These are phyloP conservation scores for Sardina pilchardus DNA, from an alignment of 2,113 vertebrate species.

Conservation along the genomic window DNA sequence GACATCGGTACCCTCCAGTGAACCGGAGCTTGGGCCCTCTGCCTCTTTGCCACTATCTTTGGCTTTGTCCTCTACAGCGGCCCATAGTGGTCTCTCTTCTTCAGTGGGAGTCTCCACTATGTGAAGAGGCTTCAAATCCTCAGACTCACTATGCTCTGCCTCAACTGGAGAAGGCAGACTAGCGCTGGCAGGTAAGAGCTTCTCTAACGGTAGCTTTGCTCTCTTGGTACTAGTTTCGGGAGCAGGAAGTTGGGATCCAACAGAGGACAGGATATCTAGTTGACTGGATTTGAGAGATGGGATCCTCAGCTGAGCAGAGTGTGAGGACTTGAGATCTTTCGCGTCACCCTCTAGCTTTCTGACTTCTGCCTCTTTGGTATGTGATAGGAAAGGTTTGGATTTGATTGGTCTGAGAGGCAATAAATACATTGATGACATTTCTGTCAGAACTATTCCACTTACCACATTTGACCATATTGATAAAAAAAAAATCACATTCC, in stretches of 20 bases:
- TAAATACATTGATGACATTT: slow-evolving; percentile 9
- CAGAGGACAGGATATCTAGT: background rate
- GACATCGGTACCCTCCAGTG: background rate
- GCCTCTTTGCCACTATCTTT: background rate
- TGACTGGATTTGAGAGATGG: background rate
- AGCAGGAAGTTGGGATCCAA: background rate
- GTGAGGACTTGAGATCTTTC: background rate
- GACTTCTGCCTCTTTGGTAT: slow-evolving; percentile 32
- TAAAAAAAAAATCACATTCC: background rate
- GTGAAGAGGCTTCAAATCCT: background rate
- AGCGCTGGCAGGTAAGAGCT: background rate
- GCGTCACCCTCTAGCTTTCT: slow-evolving; percentile 15
- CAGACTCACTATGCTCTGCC: background rate
- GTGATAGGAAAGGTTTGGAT: background rate
- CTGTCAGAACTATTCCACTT: background rate
- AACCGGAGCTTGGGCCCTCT: background rate
- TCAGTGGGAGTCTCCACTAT: slow-evolving; percentile 25
- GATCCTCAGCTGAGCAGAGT: slow-evolving; percentile 5
- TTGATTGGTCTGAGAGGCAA: slow-evolving; percentile 47
- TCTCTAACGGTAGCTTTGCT: slow-evolving; percentile 16
- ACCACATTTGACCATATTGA: background rate
- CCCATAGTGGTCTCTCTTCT: slow-evolving; percentile 44
- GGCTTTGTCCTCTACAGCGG: slow-evolving; percentile 42
- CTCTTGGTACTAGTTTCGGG: background rate
- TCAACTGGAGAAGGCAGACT: background rate